Percentiles rank a stretch among this genome's conserved stretches.
These are phyloP conservation scores for Apis dorsata DNA, from an alignment of 1,140 invertebrate species.

Conservation along the genomic window DNA sequence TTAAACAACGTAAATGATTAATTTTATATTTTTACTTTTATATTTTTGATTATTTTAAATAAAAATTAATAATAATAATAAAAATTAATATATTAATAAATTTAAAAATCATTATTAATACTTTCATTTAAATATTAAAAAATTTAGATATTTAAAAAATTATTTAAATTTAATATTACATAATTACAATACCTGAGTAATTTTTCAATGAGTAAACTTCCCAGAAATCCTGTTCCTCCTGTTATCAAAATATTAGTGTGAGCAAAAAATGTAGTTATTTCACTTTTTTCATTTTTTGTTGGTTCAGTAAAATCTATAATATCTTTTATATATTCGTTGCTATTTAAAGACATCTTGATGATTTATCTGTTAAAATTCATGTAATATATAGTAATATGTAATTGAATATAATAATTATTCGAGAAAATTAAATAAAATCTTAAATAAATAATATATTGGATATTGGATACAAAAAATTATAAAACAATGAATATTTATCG, in stretches of 20 bases:
- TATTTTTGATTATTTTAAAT: no score
- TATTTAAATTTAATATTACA: background rate
- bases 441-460: background rate
- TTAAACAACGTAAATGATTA: no score
- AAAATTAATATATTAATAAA: background rate
- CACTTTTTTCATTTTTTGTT: conserved; percentile 49
- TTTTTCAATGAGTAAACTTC: conserved; percentile 86
- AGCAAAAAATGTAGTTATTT: conserved; percentile 70
- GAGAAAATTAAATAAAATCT: background rate
- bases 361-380: background rate
- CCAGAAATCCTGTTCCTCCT: conserved; percentile 85
- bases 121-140: background rate
- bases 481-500: no score
- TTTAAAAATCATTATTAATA: background rate
- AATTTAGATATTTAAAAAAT: background rate
- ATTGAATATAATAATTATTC: background rate
- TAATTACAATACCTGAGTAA: conserved; percentile 77
- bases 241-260: conserved; percentile 77
- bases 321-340: conserved; percentile 50
- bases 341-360: conserved; percentile 21
- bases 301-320: conserved; percentile 56
- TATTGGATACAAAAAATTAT: background rate
- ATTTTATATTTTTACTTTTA: no score
- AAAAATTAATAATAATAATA: no score
- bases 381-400: background rate